A percentile compares a stretch with the other conserved stretches of the same genome.
These are phyloP conservation scores for Drosophila paranaensis DNA, from an alignment of 2,888 invertebrate species.

Conservation along the genomic window DNA sequence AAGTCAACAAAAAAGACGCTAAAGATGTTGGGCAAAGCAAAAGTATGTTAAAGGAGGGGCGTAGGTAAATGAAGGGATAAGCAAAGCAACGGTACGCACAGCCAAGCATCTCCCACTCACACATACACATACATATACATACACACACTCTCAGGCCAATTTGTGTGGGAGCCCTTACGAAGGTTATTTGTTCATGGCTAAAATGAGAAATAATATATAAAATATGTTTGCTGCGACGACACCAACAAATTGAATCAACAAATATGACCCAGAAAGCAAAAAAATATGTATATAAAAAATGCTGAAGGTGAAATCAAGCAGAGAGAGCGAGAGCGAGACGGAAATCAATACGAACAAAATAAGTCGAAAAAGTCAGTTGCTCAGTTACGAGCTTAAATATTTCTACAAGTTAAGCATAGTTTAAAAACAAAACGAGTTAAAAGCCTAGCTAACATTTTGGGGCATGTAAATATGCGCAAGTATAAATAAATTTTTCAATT, in stretches of 20 bases:
- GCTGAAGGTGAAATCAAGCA: constrained; percentile 70
- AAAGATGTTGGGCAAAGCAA: constrained; percentile 30
- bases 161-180: constrained; percentile 35
- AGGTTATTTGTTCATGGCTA: constrained; percentile 39
- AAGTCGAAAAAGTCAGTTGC: constrained; percentile 41
- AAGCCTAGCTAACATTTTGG: constrained; percentile 24
- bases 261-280: constrained; percentile 74
- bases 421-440: constrained; percentile 37
- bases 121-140: not conserved
- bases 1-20: constrained; percentile 25
- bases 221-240: constrained; percentile 38
- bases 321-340: constrained; percentile 16
- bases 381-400: not conserved
- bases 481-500: constrained; percentile 68
- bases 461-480: constrained; percentile 32
- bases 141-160: constrained; percentile 22
- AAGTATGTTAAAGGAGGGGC: constrained; percentile 17
- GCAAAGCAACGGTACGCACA: constrained; percentile 33
- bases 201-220: constrained; percentile 32
- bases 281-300: constrained; percentile 54
- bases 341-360: constrained; percentile 19
- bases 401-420: constrained; percentile 2
- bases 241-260: constrained; percentile 69
- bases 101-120: constrained; percentile 35
- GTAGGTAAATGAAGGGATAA: constrained; percentile 17